Conservation (phyloP, 2,113 vertebrate genomes). For the Callipepla squamata region DNA sequence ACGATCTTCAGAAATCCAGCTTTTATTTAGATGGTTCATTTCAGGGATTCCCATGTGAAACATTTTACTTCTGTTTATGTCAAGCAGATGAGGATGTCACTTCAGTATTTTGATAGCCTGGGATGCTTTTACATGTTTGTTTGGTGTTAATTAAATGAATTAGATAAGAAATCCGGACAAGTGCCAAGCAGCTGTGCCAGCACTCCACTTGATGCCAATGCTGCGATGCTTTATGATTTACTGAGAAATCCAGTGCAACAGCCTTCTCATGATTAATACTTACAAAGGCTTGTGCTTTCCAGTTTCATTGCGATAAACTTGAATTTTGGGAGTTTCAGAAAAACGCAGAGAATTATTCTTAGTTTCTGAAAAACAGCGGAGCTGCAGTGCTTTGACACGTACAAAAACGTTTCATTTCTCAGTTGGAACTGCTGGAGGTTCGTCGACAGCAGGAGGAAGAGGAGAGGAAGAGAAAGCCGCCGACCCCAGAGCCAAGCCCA, state of each 20-base stretch:
- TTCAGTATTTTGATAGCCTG: background rate
- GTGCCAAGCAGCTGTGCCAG: background rate
- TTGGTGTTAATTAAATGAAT: background rate
- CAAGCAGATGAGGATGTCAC: background rate
- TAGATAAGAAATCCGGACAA: background rate
- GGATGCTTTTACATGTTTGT: background rate
- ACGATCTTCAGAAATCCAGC: background rate
- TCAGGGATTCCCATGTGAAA: background rate
- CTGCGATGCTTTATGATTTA: background rate
- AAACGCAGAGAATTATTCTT: background rate
- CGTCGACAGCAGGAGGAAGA: conserved; percentile 94
- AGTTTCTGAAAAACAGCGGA: background rate
- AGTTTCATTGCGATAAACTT: background rate
- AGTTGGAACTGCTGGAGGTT: conserved; percentile 96
- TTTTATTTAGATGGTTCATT: background rate
- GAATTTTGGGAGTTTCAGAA: background rate
- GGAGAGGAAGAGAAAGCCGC: conserved; percentile 88
- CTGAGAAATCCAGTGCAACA: background rate
- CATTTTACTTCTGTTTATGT: background rate
- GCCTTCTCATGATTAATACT: background rate
- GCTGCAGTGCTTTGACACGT: background rate
- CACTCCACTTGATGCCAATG: background rate
- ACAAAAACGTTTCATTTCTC: background rate
- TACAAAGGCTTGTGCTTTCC: background rate
- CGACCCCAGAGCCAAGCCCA: conserved; percentile 80